Evolutionary conservation across 2,113 vertebrate species (phyloP).

Genomic region (Malurus elegans): DNA sequence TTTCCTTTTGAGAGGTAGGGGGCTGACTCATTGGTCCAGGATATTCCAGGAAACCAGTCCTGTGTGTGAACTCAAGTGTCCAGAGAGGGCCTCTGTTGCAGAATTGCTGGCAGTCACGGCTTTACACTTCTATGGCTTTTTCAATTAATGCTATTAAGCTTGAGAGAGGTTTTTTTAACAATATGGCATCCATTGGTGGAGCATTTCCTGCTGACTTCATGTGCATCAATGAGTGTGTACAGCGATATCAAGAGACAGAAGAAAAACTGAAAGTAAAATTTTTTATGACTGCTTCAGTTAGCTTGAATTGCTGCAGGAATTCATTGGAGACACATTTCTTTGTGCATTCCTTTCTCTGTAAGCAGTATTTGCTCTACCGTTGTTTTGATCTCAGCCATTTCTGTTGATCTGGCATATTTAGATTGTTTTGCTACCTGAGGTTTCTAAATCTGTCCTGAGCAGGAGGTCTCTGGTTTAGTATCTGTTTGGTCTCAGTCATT

Average conservation of each 20-base stretch:
- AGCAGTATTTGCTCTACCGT: not conserved
- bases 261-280: not conserved
- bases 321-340: not conserved
- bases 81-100: not conserved
- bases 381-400: not conserved
- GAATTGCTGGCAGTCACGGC: accelerated
- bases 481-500: slow-evolving; percentile 31
- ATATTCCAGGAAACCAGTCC: not conserved
- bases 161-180: not conserved
- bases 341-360: not conserved
- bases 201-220: not conserved
- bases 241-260: not conserved
- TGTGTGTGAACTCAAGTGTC: not conserved
- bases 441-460: slow-evolving; percentile 6
- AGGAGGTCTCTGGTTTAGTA: not conserved
- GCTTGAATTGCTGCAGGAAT: not conserved
- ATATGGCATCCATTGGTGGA: not conserved
- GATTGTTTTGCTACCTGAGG: not conserved
- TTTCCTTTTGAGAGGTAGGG: not conserved
- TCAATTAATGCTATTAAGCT: not conserved
- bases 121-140: not conserved
- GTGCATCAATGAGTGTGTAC: not conserved
- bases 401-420: not conserved
- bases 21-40: not conserved
- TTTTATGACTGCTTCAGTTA: not conserved